Evolutionary conservation across 2,113 vertebrate species (phyloP), one percentile per base, ranked within the genome.

Genomic region (Muscicapa adusta): DNA sequence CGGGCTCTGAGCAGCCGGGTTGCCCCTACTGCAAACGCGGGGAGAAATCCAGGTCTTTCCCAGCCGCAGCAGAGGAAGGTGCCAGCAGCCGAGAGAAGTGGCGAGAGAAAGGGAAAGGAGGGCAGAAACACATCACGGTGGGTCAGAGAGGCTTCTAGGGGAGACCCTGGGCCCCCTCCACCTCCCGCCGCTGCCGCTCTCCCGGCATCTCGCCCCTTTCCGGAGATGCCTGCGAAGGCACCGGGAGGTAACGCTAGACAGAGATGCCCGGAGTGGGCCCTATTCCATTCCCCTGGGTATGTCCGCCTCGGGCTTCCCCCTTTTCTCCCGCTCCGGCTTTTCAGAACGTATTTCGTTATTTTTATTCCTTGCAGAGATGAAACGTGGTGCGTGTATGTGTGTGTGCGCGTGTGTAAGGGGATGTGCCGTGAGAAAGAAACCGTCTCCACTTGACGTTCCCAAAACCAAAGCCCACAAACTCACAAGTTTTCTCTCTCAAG

Each of bases 201-300:
- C 23, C 38, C 19, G 3, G 24, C 14, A 24, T 19, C 24, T 71
- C 26, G 3, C 5, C 20, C 3, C 31, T 5, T 14, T 15, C 22
- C 31, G 22, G 20, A 8, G 33, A 18, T 6, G 29, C 24, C 29
- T 53, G 60, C 1, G 4, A 28, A 36, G 23, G 42, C 51, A 10
- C 24, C 34, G 22, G 23, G 1, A 20, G 50, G 12, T 20, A 72
- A 80, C 2, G 4, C 24, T 29, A 6, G 29, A 24, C 8, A 28
- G 3, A 9, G 1, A 40, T 31, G 22, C 19, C 20, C 4, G 3
- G 5, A 0, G 1, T 4, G 34, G 2, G 48, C 47, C 4, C 15
- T 12, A 17, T 53, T 17, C 26, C 6, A 33, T 18, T 19, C 13
- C 42, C 25, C 19, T 6, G 28, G 8, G 3, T 19, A 13, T 12